Evolutionary conservation across 2,888 invertebrate genomes (phyloP).

Genomic region (Cataglyphis altisquamis): DNA sequence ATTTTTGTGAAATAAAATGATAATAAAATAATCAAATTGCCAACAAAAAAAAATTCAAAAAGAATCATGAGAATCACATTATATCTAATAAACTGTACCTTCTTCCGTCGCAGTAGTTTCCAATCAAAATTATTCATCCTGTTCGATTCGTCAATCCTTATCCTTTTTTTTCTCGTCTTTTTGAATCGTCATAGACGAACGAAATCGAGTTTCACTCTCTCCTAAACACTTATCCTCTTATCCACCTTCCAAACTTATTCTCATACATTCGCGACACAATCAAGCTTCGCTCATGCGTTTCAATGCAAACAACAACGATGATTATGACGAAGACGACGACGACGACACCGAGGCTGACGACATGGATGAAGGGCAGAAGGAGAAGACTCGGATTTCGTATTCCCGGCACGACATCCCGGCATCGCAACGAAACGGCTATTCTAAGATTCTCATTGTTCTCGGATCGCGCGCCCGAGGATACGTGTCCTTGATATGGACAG

Average conservation of each 20-base stretch:
- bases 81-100: constrained; percentile 77
- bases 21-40: background rate
- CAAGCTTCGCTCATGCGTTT: constrained; percentile 67
- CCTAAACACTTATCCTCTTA: too few species aligned
- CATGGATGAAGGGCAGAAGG: constrained; percentile 27
- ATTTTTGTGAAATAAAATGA: background rate
- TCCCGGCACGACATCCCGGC: constrained; percentile 72
- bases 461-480: constrained; percentile 64
- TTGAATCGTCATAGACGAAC: constrained; percentile 23
- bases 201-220: constrained; percentile 51
- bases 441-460: constrained; percentile 76
- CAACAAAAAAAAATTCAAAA: constrained; percentile 50
- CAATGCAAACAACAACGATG: constrained; percentile 43
- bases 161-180: constrained; percentile 49
- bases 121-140: constrained; percentile 86
- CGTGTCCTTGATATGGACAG: constrained; percentile 75
- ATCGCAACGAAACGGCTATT: constrained; percentile 58
- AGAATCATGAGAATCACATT: constrained; percentile 59
- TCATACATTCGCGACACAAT: constrained; percentile 59
- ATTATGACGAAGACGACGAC: constrained; percentile 22
- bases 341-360: constrained; percentile 22
- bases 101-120: constrained; percentile 85
- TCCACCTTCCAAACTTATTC: constrained; percentile 70
- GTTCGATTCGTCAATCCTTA: constrained; percentile 72
- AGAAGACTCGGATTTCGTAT: constrained; percentile 67